phyloP scores from a whole-genome alignment of 1,140 invertebrate genomes.

The Melanaphis sacchari region DNA sequence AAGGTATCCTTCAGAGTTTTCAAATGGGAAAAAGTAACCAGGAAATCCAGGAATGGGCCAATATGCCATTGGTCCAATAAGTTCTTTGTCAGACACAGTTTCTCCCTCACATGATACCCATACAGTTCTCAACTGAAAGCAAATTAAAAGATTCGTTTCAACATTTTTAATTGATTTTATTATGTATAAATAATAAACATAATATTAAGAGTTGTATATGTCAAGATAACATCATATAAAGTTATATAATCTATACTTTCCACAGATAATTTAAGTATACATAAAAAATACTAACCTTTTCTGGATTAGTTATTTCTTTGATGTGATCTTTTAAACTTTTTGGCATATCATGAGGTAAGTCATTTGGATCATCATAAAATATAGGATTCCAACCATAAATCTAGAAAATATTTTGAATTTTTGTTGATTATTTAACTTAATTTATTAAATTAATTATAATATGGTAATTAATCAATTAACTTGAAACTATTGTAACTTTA shows the following conservation, averaged over 20 bases:
- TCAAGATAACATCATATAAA: not conserved
- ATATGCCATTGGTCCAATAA: slow-evolving; percentile 67
- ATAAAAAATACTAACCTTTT: slow-evolving; percentile 30
- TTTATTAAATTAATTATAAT: not conserved
- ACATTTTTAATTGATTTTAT: not conserved
- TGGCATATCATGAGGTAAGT: slow-evolving; percentile 65
- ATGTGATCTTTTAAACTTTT: slow-evolving; percentile 64
- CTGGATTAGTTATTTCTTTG: slow-evolving; percentile 54
- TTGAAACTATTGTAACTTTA: no score
- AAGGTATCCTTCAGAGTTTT: slow-evolving; percentile 66
- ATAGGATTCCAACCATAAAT: slow-evolving; percentile 66
- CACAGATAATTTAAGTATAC: not conserved
- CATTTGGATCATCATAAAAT: slow-evolving; percentile 64
- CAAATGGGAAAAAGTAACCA: slow-evolving; percentile 64
- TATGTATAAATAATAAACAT: not conserved
- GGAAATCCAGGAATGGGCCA: slow-evolving; percentile 65
- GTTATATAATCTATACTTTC: no score
- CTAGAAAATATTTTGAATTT: slow-evolving; percentile 60
- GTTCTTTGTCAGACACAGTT: slow-evolving; percentile 68
- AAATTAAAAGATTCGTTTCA: not conserved
- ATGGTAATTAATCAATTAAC: no score
- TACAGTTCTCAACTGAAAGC: slow-evolving; percentile 64
- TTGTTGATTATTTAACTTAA: not conserved
- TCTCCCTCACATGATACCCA: slow-evolving; percentile 69
- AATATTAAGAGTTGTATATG: not conserved